Percentiles rank a stretch among this genome's conserved stretches.
phyloP scores from a whole-genome alignment of 2,113 vertebrate genomes.

The Brachyhypopomus occidentalis region DNA sequence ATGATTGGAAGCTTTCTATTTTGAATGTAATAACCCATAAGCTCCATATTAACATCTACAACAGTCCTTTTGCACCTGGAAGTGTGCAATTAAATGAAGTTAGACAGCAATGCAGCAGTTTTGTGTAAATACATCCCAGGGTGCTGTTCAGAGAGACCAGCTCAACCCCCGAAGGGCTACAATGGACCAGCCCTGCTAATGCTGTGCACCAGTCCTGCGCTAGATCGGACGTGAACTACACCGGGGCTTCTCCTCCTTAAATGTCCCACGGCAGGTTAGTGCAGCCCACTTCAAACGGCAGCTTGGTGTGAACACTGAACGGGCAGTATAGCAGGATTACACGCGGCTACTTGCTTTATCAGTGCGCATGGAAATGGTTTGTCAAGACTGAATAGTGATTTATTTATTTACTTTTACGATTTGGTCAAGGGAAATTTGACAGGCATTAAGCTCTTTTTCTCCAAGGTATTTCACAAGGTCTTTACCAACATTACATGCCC shows the following conservation, averaged over 20 bases:
- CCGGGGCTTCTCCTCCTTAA: constrained; percentile 27
- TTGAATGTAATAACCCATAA: constrained; percentile 15
- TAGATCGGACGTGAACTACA: constrained; percentile 38
- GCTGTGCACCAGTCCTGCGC: neutral
- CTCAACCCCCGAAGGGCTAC: constrained; percentile 28
- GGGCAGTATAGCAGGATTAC: neutral
- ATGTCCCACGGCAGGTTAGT: constrained; percentile 40
- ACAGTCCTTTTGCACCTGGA: constrained; percentile 27
- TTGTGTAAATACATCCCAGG: constrained; percentile 42
- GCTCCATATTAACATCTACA: constrained; percentile 5
- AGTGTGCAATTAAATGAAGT: constrained; percentile 43
- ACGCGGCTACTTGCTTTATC: neutral
- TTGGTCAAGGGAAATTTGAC: neutral
- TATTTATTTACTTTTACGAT: neutral
- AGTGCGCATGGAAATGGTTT: neutral
- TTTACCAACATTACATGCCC: no score
- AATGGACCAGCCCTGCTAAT: constrained; percentile 17
- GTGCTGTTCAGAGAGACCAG: constrained; percentile 15
- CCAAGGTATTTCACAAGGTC: no score
- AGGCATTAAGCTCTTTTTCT: neutral
- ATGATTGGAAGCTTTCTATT: constrained; percentile 31
- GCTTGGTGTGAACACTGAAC: constrained; percentile 12
- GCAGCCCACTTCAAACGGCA: constrained; percentile 31
- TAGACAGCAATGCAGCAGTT: constrained; percentile 6
- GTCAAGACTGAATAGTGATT: neutral